Conservation (phyloP, 2,113 vertebrate genomes). For the Morone chrysops region DNA sequence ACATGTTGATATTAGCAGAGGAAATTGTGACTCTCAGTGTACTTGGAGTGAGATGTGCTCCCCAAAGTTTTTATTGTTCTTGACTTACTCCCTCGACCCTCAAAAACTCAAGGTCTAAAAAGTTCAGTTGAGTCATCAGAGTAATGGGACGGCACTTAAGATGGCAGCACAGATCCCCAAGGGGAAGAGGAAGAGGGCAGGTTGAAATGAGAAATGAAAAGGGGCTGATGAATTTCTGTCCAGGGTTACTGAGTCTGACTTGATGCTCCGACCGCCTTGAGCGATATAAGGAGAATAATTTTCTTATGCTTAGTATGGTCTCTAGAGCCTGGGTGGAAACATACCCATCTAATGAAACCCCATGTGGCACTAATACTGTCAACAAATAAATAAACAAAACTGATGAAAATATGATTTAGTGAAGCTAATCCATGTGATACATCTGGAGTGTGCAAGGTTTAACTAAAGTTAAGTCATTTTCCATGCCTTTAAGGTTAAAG, state of each 20-base stretch:
- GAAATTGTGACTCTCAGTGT: neutral
- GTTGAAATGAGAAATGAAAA: constrained; percentile 9
- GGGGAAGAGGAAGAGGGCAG: constrained; percentile 2
- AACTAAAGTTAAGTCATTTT: no score
- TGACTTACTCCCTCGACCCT: neutral
- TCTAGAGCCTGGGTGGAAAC: neutral
- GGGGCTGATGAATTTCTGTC: constrained; percentile 18
- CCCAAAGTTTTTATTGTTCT: constrained; percentile 5
- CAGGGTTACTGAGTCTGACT: neutral
- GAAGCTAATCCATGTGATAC: no score
- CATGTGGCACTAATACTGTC: neutral
- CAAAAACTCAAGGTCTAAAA: constrained; percentile 7
- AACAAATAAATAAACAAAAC: no score
- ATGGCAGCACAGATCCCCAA: constrained; percentile 11
- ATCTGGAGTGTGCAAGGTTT: no score
- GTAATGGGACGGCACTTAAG: constrained; percentile 26
- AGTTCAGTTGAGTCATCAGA: constrained; percentile 22
- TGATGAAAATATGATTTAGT: no score
- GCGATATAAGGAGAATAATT: neutral
- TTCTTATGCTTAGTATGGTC: neutral
- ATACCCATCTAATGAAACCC: neutral
- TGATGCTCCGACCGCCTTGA: neutral
- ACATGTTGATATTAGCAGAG: neutral
- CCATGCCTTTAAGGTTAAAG: no score
- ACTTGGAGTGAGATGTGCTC: neutral